Evolutionary conservation across 2,113 vertebrate species (phyloP), one percentile per base, ranked within the genome.

Genomic region (Odobenus rosmarus): DNA sequence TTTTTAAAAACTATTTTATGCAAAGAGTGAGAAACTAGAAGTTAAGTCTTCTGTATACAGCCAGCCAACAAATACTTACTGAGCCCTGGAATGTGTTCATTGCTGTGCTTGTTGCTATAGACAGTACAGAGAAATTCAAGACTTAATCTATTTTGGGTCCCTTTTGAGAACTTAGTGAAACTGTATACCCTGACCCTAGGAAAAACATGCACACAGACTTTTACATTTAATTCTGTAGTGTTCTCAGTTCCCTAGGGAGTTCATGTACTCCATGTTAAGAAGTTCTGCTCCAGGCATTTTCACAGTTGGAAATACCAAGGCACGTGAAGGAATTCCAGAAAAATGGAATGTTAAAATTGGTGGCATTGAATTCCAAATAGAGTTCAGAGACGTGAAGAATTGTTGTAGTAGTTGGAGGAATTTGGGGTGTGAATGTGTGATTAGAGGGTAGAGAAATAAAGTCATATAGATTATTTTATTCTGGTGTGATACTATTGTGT

Each of bases 101-200:
- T 95, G 74, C 57, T 92, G 2, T 92, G 67, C 46, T 96, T 89
- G 79, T 95, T 96, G 92, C 79, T 84, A 51, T 92, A 85, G 79
- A 79, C 36, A 88, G 46, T 84, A 85, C 55, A 94, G 51, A 95
- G 71, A 67, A 95, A 76, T 42, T 67, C 5, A 94, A 92, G 71
- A 80, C 42, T 67, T 79, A 88, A 55, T 72, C 79, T 94, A 72
- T 84, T 94, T 92, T 88, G 77, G 39, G 42, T 94, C 26, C 36
- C 69, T 94, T 89, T 94, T 92, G 88, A 96, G 88, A 96, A 72
- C 62, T 77, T 85, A 59, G 13, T 94, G 79, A 89, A 80, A 51
- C 71, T 80, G 36, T 74, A 92, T 88, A 64, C 26, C 19, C 11
- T 88, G 4, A 89, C 24, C 72, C 31, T 89, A 67, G 61, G 79